Evolutionary conservation across 2,113 vertebrate species (phyloP).

Genomic region (Lamprotornis superbus): DNA sequence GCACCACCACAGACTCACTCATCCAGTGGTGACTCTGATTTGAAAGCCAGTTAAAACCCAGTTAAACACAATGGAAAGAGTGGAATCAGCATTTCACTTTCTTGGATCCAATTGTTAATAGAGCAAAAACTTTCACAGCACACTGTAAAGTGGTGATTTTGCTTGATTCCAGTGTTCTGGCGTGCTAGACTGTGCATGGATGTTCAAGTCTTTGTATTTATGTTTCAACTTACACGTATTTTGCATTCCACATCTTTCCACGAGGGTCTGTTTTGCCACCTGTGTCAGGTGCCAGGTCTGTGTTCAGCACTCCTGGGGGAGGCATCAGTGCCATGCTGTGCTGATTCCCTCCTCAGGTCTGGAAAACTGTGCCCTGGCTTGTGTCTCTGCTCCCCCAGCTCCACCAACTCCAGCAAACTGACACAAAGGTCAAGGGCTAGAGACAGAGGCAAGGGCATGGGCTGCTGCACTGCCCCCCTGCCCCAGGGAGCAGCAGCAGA

Average conservation of each 20-base stretch:
- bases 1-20: neutral
- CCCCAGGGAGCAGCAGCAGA: neutral
- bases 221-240: accelerated
- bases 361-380: neutral
- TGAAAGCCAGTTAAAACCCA: neutral
- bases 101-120: neutral
- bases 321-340: accelerated
- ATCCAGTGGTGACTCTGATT: neutral
- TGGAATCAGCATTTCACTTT: neutral
- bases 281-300: neutral
- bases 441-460: neutral
- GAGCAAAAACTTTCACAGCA: neutral
- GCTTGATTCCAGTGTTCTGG: neutral
- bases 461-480: neutral
- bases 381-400: neutral
- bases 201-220: neutral
- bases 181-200: neutral
- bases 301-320: neutral
- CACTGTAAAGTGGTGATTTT: neutral
- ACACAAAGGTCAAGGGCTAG: neutral
- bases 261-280: neutral
- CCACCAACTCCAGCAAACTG: neutral
- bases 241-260: neutral
- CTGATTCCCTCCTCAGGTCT: neutral
- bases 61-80: neutral